Percentiles rank a stretch among this genome's conserved stretches.
These are phyloP conservation scores for Pinctada fucata DNA, from an alignment of 2,888 invertebrate genomes.

Conservation along the genomic window DNA sequence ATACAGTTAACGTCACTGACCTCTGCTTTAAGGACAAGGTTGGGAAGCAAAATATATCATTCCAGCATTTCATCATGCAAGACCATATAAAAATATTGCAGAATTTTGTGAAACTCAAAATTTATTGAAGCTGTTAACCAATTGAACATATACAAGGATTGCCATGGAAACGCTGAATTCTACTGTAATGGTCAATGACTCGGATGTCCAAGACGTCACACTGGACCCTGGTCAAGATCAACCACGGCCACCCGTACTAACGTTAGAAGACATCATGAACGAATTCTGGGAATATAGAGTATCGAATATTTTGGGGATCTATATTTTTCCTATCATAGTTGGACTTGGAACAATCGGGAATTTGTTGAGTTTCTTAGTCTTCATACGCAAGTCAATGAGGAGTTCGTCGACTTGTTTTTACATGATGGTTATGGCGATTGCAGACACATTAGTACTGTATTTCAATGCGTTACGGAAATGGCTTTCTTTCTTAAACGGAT, in stretches of 20 bases:
- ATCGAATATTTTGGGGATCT: conserved; percentile 52
- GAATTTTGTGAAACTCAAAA: too few species aligned
- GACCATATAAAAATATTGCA: too few species aligned
- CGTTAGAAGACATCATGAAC: conserved; percentile 46
- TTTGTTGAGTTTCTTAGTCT: conserved; percentile 60
- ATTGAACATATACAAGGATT: too few species aligned
- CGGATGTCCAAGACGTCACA: too few species aligned
- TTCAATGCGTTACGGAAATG: conserved; percentile 60
- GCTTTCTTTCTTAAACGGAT: conserved; percentile 53
- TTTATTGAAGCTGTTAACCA: too few species aligned
- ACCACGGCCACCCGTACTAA: conserved; percentile 23
- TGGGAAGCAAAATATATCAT: too few species aligned
- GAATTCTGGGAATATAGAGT: conserved; percentile 47
- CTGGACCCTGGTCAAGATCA: too few species aligned
- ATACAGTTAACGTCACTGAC: too few species aligned
- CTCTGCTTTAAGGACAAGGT: too few species aligned
- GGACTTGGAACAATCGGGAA: conserved; percentile 65
- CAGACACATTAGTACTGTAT: conserved; percentile 60
- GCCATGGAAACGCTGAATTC: too few species aligned
- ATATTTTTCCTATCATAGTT: conserved; percentile 59
- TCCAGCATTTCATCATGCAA: too few species aligned
- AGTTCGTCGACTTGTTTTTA: conserved; percentile 63
- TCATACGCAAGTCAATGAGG: conserved; percentile 57
- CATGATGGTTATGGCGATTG: conserved; percentile 60
- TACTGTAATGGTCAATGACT: too few species aligned